Evolutionary conservation across 2,797 vertebrate species (phyloP).

Genomic region (Phalloptychus januarius): DNA sequence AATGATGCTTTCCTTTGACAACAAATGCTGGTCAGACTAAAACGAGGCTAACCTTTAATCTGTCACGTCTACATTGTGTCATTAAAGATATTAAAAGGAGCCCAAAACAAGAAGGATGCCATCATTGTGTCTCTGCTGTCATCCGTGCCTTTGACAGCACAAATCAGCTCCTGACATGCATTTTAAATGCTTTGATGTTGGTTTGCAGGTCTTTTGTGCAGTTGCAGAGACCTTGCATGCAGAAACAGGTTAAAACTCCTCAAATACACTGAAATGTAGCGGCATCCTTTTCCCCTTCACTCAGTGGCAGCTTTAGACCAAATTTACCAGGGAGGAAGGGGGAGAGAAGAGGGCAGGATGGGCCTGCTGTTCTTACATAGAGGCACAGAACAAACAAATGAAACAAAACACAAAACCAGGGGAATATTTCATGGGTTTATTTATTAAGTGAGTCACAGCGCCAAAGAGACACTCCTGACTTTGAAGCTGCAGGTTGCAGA

Average conservation of each 20-base stretch:
- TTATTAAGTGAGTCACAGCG: not conserved
- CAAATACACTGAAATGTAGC: not conserved
- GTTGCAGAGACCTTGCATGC: not conserved
- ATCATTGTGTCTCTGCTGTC: not conserved
- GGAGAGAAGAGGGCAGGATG: not conserved
- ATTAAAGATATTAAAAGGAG: not conserved
- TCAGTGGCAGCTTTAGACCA: not conserved
- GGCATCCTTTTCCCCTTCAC: not conserved
- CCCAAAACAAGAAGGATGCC: not conserved
- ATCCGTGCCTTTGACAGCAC: not conserved
- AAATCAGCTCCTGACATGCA: not conserved
- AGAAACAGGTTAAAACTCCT: not conserved
- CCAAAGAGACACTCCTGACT: not conserved
- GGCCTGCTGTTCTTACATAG: not conserved
- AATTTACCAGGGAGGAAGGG: not conserved
- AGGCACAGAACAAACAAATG: not conserved
- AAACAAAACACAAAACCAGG: not conserved
- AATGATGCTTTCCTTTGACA: not conserved
- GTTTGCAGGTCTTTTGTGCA: not conserved
- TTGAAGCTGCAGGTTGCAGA: not conserved
- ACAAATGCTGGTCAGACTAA: not conserved
- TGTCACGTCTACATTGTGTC: not conserved
- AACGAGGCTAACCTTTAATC: not conserved
- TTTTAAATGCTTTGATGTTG: not conserved
- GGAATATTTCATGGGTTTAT: not conserved